Base-by-base conservation (phyloP, 1,140 invertebrate genomes). In the Prorops nasuta region DNA sequence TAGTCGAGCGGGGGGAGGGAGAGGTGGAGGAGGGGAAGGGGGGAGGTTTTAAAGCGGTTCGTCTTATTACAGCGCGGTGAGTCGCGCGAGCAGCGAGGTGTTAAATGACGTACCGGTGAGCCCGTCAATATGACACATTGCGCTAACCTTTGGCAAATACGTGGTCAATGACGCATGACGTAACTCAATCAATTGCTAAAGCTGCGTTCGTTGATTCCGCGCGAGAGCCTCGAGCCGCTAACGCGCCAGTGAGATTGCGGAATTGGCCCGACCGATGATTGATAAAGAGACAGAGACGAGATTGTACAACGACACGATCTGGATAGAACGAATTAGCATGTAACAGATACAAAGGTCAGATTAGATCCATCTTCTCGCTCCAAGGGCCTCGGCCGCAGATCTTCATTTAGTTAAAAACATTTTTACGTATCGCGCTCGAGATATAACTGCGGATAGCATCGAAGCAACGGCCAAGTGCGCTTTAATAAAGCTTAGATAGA, bases 131-230 rank as follows among this genome's bases (percentile, higher is more conserved):
- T 60, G 58, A 61, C 53, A 45, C 49, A 60, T 61, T 40, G 49
- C 53, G 47, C 50, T 60, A 54, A 49, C 41, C 49, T 51, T 34
- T 35, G n/a, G 36, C 37, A 28, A 59, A 44, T 52, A 56, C 48
- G 36, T 20, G 54, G 41, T 24, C 58, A 61, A 53, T 60, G 57
- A 60, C 53, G 59, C 54, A 49, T 49, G 46, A 60, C 53, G 49
- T 60, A 60, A 61, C 39, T 51, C 58, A 56, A 61, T 61, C 57
- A 60, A 60, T 60, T 60, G 45, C 53, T 60, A 56, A n/a, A 60
- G 44, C 41, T 45, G 37, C 53, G 60, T 60, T 60, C 58, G 53
- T 44, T 52, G 56, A 60, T 60, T 60, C 49, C 44, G 44, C 49
- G 42, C 42, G 49, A n/a, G n/a, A n/a, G n/a, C n/a, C n/a, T n/a